Percentiles rank a stretch among this genome's conserved stretches.
These are phyloP conservation scores for Variabilichromis moorii DNA, from an alignment of 2,113 vertebrate genomes.

Conservation along the genomic window DNA sequence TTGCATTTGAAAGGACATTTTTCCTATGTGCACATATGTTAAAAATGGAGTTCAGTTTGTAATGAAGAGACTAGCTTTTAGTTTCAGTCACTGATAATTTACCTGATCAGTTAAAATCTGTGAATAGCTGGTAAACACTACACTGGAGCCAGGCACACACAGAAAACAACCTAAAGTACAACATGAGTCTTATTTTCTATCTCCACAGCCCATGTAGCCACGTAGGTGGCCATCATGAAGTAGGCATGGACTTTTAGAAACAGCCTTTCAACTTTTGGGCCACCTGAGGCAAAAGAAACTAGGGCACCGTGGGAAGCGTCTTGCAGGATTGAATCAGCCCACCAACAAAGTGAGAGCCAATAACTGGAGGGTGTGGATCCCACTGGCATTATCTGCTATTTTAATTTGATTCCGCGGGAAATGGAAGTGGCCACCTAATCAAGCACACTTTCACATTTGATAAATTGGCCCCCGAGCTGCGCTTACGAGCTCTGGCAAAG, in stretches of 20 bases:
- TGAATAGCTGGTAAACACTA: not conserved
- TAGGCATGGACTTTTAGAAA: not conserved
- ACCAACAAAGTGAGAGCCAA: slow-evolving; percentile 18
- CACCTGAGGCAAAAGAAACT: slow-evolving; percentile 22
- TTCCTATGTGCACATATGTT: not conserved
- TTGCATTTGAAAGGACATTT: not conserved
- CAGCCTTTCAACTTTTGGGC: not conserved
- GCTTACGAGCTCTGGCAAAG: slow-evolving; percentile 8
- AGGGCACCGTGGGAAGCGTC: slow-evolving; percentile 19
- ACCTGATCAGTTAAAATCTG: not conserved
- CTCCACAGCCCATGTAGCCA: not conserved
- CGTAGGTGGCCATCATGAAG: not conserved
- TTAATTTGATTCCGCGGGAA: slow-evolving; percentile 49
- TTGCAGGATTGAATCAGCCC: slow-evolving; percentile 33
- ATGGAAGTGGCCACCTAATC: slow-evolving; percentile 13
- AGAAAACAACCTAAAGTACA: not conserved
- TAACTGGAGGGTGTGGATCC: slow-evolving; percentile 25
- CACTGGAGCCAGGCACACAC: not conserved
- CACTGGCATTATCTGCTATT: slow-evolving; percentile 37
- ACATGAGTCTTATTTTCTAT: not conserved
- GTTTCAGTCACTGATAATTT: not conserved
- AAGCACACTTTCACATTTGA: slow-evolving; percentile 22
- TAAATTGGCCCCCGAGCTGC: slow-evolving; percentile 13
- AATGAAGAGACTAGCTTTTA: not conserved
- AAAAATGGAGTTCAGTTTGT: not conserved